These are phyloP conservation scores for Calypte anna DNA, from an alignment of 2,113 vertebrate species.

Conservation along the genomic window DNA sequence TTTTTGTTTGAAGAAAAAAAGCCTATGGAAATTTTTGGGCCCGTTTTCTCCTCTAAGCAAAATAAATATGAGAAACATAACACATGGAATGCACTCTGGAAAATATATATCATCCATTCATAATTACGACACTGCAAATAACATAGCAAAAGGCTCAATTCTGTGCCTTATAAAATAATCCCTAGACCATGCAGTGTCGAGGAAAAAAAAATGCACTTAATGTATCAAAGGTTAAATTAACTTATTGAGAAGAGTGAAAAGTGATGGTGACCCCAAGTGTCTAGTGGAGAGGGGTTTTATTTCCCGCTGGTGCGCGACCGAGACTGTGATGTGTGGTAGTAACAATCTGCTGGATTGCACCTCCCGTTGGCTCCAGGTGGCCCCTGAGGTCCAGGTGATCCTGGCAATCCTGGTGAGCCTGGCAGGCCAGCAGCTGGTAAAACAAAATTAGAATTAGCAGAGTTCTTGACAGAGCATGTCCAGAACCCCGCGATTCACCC, in stretches of 20 bases:
- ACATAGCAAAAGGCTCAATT: slow-evolving; percentile 34
- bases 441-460: slow-evolving; percentile 70
- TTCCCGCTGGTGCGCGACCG: slow-evolving; percentile 67
- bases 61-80: slow-evolving; percentile 59
- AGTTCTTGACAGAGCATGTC: accelerated
- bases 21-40: slow-evolving; percentile 20
- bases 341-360: slow-evolving; percentile 88
- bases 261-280: neutral
- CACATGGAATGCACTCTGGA: slow-evolving; percentile 73
- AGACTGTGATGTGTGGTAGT: slow-evolving; percentile 72
- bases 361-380: slow-evolving; percentile 84
- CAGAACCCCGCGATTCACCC: neutral
- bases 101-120: slow-evolving; percentile 37
- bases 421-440: slow-evolving; percentile 76
- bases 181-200: neutral
- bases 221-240: slow-evolving; percentile 37
- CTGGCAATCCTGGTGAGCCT: slow-evolving; percentile 75
- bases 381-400: slow-evolving; percentile 81
- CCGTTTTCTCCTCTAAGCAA: slow-evolving; percentile 56
- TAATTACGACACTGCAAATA: slow-evolving; percentile 41
- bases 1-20: slow-evolving; percentile 57
- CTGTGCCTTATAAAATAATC: slow-evolving; percentile 32
- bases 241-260: slow-evolving; percentile 12
- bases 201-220: slow-evolving; percentile 29
- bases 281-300: slow-evolving; percentile 1